Base-by-base conservation (phyloP, 1,140 invertebrate genomes). In the Palaemon carinicauda region DNA sequence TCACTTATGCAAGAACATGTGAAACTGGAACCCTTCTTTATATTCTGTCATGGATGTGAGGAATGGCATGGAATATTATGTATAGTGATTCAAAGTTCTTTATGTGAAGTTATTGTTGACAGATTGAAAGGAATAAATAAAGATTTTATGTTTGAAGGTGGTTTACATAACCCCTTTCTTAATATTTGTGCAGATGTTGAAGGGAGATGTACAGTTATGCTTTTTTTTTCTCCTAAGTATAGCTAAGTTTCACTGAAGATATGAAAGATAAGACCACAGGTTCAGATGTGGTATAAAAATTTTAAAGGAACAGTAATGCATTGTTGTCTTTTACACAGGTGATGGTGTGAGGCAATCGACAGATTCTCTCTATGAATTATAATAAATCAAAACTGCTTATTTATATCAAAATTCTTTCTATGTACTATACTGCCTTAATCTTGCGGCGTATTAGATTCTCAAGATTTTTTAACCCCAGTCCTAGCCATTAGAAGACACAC, bases 61-160 rank as follows among this genome's bases (percentile, higher is more conserved):
- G 77, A 80, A 86, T 80, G 78, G 84, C 84, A 86, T 86, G 84
- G 69, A 86, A 74, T 86, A 86, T 86, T 86, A 86, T 86, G 80
- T 53, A 86, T 86, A 86, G 77, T 86, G 84, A 86, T 86, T 86
- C 84, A 69, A 69, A 69, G 65, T 69, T 69, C 73, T 86, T 78
- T 71, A 86, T 86, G 84, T 86, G 84, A 86, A 86, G 84, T 86
- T 86, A 86, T 86, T 86, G 84, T 86, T 86, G 84, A 86, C 84
- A 86, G 78, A 86, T 69, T 80, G 84, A 86, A 86, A 86, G 84
- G 84, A 86, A 50, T 86, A 86, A 86, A 86, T 86, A 86, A 86
- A 86, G 74, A 86, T 86, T 86, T 86, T 80, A 86, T 86, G 84
- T 86, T 86, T 86, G 65, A 14, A 54, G 69, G 24, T 82, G 65